These are phyloP conservation scores for Orchestes rusci DNA, from an alignment of 2,888 invertebrate species.

Conservation along the genomic window DNA sequence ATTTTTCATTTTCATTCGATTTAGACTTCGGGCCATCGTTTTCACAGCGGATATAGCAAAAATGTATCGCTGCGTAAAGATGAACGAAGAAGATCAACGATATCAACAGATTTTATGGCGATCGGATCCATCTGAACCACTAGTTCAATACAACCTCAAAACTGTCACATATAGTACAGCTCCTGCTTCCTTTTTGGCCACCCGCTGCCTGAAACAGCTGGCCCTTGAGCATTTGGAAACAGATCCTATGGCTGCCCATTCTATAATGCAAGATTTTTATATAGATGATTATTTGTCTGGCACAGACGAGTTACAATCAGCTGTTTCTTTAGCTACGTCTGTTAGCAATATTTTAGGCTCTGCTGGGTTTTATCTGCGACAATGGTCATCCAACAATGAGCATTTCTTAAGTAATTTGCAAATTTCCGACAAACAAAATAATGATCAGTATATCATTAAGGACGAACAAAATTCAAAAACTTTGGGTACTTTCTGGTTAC, in stretches of 20 bases:
- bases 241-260: neutral
- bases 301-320: neutral
- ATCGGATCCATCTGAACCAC: too few species aligned
- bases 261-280: neutral
- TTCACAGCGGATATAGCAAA: neutral
- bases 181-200: too few species aligned
- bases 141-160: too few species aligned
- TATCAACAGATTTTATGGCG: too few species aligned
- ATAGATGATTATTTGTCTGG: neutral
- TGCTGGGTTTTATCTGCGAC: neutral
- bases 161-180: too few species aligned
- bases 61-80: neutral
- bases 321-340: neutral
- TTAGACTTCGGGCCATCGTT: too few species aligned
- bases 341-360: neutral
- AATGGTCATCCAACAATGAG: neutral
- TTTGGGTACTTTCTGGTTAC: slow-evolving; percentile 1
- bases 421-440: too few species aligned
- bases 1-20: slow-evolving; percentile 24
- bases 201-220: too few species aligned
- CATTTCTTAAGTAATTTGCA: neutral
- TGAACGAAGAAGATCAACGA: neutral
- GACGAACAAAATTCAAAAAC: neutral
- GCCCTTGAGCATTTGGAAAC: too few species aligned
- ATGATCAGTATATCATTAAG: neutral